A percentile compares a stretch with the other conserved stretches of the same genome.
Conservation (phyloP, 1,140 invertebrate species). For the Pseudomyrmex concolor region DNA sequence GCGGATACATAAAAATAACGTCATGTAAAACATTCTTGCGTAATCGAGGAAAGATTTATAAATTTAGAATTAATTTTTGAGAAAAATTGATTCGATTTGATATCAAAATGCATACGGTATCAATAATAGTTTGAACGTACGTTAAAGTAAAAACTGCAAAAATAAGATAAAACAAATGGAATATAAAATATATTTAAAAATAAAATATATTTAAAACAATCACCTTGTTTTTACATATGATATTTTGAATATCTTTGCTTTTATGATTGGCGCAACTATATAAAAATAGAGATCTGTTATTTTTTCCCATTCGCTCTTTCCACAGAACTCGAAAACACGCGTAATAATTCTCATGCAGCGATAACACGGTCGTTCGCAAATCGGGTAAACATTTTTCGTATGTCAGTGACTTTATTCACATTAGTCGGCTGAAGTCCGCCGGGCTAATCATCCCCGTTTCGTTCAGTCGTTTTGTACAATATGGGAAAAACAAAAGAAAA, state of each 20-base stretch:
- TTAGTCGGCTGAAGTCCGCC: neutral
- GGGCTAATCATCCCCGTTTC: neutral
- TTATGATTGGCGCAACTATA: too few relatives aligned
- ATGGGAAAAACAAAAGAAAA: constrained; percentile 4
- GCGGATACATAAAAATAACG: neutral
- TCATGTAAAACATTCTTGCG: neutral
- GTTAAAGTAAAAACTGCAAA: neutral
- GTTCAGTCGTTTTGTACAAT: neutral
- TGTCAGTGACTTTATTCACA: constrained; percentile 3
- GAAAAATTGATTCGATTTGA: neutral
- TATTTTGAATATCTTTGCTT: too few relatives aligned
- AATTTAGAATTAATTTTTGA: constrained; percentile 2
- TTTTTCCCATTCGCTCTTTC: neutral
- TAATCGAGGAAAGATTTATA: neutral
- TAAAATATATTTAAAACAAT: too few relatives aligned
- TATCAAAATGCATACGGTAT: too few relatives aligned
- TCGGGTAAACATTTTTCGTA: constrained; percentile 6
- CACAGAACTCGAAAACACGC: neutral
- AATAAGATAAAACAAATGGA: too few relatives aligned
- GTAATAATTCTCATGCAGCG: neutral
- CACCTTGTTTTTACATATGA: too few relatives aligned
- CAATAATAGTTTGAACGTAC: neutral
- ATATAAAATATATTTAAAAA: too few relatives aligned
- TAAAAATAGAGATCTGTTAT: neutral
- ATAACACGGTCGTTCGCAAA: neutral